These are phyloP conservation scores for Pseudomyrmex gracilis DNA, from an alignment of 1,140 invertebrate species.

Conservation along the genomic window DNA sequence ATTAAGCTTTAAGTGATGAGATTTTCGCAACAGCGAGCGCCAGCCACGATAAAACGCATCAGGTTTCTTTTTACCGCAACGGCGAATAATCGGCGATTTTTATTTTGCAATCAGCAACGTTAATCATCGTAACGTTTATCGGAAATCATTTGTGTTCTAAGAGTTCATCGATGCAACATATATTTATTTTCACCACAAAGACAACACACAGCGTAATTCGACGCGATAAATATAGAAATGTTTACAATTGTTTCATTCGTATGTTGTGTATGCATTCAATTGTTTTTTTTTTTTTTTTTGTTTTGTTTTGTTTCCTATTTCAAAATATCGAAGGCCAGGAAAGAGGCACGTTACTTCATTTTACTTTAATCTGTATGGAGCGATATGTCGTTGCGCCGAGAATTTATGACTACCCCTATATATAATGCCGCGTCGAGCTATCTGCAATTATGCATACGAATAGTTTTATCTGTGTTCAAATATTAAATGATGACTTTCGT, in stretches of 20 bases:
- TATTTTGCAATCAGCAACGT: constrained; percentile 15
- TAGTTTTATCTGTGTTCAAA: constrained; percentile 42
- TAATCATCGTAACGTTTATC: constrained; percentile 29
- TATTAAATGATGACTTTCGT: constrained; percentile 38
- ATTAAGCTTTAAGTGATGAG: constrained; percentile 57
- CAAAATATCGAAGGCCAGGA: constrained; percentile 39
- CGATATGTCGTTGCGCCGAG: constrained; percentile 55
- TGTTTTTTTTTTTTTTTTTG: neutral
- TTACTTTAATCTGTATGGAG: constrained; percentile 50
- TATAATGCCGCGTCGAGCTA: constrained; percentile 41
- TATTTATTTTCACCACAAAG: neutral
- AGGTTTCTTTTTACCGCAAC: constrained; percentile 21
- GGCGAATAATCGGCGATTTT: constrained; percentile 4
- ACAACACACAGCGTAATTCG: neutral
- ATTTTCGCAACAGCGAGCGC: constrained; percentile 50
- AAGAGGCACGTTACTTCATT: constrained; percentile 33
- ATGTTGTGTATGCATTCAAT: constrained; percentile 6
- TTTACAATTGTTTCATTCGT: constrained; percentile 14
- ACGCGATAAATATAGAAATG: neutral
- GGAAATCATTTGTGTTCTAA: neutral
- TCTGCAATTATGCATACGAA: constrained; percentile 46
- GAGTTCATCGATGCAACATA: neutral
- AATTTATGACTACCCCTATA: constrained; percentile 53
- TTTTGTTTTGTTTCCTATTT: neutral
- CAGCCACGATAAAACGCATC: constrained; percentile 41